These are phyloP conservation scores for Nycticryphes semicollaris DNA, from an alignment of 2,113 vertebrate species.

Conservation along the genomic window DNA sequence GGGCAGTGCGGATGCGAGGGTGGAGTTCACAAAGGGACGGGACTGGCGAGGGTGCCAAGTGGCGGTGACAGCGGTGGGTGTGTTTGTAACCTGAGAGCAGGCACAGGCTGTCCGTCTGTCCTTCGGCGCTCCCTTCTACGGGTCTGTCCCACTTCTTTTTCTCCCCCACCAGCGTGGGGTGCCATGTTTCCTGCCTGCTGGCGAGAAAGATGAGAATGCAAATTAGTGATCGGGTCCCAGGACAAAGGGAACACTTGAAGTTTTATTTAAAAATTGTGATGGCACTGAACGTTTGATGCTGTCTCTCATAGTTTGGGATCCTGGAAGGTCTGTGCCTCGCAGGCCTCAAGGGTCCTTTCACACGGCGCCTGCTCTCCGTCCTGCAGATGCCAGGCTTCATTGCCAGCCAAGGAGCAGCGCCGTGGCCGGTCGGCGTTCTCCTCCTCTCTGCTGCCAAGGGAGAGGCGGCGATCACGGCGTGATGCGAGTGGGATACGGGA, in stretches of 20 bases:
- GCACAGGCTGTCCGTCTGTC: neutral
- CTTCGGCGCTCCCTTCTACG: neutral
- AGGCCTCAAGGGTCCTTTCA: constrained; percentile 55
- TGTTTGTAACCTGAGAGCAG: constrained; percentile 58
- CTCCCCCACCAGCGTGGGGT: neutral
- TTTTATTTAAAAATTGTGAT: constrained; percentile 51
- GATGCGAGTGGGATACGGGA: constrained; percentile 57
- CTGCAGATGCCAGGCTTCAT: constrained; percentile 43
- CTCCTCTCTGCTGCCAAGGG: constrained; percentile 64
- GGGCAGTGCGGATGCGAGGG: constrained; percentile 49
- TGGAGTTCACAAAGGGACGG: constrained; percentile 60
- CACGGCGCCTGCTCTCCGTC: neutral
- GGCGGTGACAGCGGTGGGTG: neutral
- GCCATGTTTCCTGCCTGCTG: constrained; percentile 23
- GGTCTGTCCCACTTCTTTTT: neutral
- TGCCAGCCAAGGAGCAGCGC: constrained; percentile 69
- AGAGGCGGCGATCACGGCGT: constrained; percentile 65
- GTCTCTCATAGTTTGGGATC: constrained; percentile 60
- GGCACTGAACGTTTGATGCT: constrained; percentile 19
- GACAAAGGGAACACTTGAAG: constrained; percentile 16
- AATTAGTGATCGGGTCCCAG: neutral
- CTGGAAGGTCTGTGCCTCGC: constrained; percentile 49
- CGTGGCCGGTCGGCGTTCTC: constrained; percentile 56
- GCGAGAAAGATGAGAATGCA: constrained; percentile 56
- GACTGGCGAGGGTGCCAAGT: constrained; percentile 39